These are phyloP conservation scores for Sinocyclocheilus anshuiensis DNA, from an alignment of 2,113 vertebrate genomes.

Conservation along the genomic window DNA sequence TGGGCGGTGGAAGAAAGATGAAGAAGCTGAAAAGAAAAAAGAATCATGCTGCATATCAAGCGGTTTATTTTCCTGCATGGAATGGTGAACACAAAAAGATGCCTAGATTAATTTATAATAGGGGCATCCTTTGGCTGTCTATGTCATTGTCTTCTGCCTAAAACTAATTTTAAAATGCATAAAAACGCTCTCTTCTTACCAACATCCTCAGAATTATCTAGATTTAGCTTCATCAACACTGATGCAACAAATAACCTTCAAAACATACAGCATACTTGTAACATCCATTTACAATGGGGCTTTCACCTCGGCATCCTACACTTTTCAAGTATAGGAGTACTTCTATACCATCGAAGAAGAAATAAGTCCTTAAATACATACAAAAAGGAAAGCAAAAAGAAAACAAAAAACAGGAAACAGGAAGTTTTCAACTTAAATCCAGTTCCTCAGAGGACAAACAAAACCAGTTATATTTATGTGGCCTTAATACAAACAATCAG, in stretches of 20 bases:
- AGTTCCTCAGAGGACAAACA: constrained; percentile 83
- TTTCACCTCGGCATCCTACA: constrained; percentile 83
- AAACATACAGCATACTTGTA: constrained; percentile 96
- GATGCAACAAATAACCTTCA: constrained; percentile 94
- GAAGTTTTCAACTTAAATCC: constrained; percentile 98
- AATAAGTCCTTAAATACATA: constrained; percentile 96
- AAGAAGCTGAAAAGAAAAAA: constrained; percentile 72
- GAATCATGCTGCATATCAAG: constrained; percentile 82
- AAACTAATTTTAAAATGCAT: constrained; percentile 83
- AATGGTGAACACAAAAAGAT: constrained; percentile 84
- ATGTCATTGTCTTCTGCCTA: constrained; percentile 85
- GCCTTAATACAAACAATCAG: constrained; percentile 95
- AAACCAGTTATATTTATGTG: constrained; percentile 92
- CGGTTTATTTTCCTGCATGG: constrained; percentile 85
- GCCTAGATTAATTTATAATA: constrained; percentile 83
- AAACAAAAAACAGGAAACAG: constrained; percentile 77
- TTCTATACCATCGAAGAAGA: constrained; percentile 89
- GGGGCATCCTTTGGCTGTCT: constrained; percentile 83
- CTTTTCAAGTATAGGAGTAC: constrained; percentile 94
- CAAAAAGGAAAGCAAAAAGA: constrained; percentile 69
- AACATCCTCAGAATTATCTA: constrained; percentile 88
- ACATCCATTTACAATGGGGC: constrained; percentile 98
- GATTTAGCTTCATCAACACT: constrained; percentile 91
- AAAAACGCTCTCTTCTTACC: constrained; percentile 84
- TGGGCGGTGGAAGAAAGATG: constrained; percentile 67